Conservation (phyloP, 2,113 vertebrate species). For the Opisthocomus hoazin region DNA sequence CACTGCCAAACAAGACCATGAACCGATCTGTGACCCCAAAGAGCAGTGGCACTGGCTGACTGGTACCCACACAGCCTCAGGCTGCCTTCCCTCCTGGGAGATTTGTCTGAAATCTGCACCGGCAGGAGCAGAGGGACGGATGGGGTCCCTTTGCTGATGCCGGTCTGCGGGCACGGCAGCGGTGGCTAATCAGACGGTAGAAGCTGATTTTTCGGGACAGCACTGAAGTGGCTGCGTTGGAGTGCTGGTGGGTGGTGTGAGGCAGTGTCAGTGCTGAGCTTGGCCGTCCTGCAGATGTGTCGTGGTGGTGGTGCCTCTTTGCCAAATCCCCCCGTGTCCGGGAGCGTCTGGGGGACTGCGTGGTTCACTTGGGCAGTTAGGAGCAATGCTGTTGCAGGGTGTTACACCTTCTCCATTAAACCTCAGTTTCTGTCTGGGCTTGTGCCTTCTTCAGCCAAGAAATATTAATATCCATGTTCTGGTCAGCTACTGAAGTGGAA, state of each 20-base stretch:
- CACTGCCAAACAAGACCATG: background rate
- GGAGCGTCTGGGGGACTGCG: background rate
- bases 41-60: background rate
- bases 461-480: background rate
- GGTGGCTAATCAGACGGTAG: background rate
- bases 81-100: background rate
- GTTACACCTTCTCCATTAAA: background rate
- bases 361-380: background rate
- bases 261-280: background rate
- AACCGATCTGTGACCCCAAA: background rate
- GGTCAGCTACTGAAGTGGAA: background rate
- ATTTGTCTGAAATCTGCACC: background rate
- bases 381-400: background rate
- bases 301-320: background rate
- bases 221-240: background rate
- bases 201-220: background rate
- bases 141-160: background rate
- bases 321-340: background rate
- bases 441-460: background rate
- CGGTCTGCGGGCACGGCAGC: accelerated
- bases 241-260: background rate
- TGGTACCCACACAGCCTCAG: background rate
- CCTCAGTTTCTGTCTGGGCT: background rate
- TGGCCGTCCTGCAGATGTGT: background rate
- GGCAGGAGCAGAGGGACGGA: background rate